These are phyloP conservation scores for Pycnomerus fuliginosus DNA, from an alignment of 2,888 invertebrate species.

Conservation along the genomic window DNA sequence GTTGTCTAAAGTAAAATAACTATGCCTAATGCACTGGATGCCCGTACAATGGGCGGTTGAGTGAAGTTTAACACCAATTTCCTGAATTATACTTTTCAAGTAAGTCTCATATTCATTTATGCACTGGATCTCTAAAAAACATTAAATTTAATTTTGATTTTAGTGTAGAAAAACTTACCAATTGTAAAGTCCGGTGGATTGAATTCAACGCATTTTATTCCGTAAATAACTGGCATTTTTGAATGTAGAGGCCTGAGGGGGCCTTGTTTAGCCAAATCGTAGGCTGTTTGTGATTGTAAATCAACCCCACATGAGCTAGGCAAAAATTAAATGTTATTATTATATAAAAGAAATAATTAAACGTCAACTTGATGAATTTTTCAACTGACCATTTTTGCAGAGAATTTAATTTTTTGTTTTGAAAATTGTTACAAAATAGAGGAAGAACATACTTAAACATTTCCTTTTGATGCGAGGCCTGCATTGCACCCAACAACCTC, in stretches of 20 bases:
- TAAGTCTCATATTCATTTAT: conserved; percentile 83
- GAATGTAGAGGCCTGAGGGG: conserved; percentile 71
- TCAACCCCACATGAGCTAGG: conserved; percentile 74
- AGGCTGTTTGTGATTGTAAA: conserved; percentile 84
- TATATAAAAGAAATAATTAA: too few species aligned
- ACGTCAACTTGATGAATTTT: too few species aligned
- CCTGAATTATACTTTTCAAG: conserved; percentile 76
- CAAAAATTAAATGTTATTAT: conserved; percentile 25
- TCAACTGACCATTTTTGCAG: too few species aligned
- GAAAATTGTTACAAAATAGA: conserved; percentile 8
- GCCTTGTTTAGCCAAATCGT: conserved; percentile 83
- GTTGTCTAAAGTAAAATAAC: conserved; percentile 73
- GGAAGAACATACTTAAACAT: conserved; percentile 74
- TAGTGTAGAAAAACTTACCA: conserved; percentile 56
- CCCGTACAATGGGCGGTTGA: conserved; percentile 78
- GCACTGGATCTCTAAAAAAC: conserved; percentile 74
- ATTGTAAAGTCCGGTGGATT: conserved; percentile 81
- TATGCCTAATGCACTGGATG: conserved; percentile 79
- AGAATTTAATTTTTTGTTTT: too few species aligned
- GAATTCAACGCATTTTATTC: conserved; percentile 81
- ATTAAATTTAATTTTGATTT: neutral
- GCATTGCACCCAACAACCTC: conserved; percentile 72
- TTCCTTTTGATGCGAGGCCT: conserved; percentile 81
- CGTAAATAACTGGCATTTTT: conserved; percentile 78
- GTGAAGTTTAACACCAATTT: conserved; percentile 77